Base-by-base conservation (phyloP, 2,888 invertebrate genomes). In the Drosophila eohydei region DNA sequence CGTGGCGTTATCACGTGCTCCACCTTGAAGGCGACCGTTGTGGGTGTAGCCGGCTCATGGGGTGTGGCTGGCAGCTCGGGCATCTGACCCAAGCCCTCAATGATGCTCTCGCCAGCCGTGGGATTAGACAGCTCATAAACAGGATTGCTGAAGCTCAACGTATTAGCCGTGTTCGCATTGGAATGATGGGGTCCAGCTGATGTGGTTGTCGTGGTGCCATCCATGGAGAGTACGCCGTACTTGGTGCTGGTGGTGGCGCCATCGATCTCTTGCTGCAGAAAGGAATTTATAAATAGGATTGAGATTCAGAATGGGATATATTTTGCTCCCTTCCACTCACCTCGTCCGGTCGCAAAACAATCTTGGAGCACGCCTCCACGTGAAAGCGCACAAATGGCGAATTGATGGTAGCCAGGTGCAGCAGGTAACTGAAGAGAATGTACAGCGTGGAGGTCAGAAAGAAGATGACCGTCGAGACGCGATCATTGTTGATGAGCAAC, bases 321-420 rank as follows among this genome's bases (percentile, higher is more conserved):
- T 3, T 32, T 3, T 3, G 14, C 5, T 5, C 16, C 2, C 73
- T 85, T 83, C 80, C 91, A 38, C 34, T 78, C 32, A 90, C 97
- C 93, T 98, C 97, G 67, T 96, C 96, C 0, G 97, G 97, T 85
- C 97, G 96, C 72, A 97, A 92, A 2, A 96, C 96, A 68, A 97
- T 97, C 84, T 96, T 96, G 30, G 95, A 94, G 80, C 96, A 95
- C 0, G 95, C 95, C 79, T 95, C 95, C 90, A 97, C 94, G 90
- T 98, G 97, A 91, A 96, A 96, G 76, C 96, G 95, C 36, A 98
- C 96, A 85, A 98, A 96, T 11, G 97, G 96, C 43, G 97, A 96
- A 69, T 95, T 94, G 91, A 96, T 95, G 78, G 97, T 95, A 50
- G 96, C 93, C 91, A 96, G 95, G 90, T 98, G 97, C 76, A 97